Evolutionary conservation across 2,888 invertebrate species (phyloP).

Genomic region (Blastobasis adustella): DNA sequence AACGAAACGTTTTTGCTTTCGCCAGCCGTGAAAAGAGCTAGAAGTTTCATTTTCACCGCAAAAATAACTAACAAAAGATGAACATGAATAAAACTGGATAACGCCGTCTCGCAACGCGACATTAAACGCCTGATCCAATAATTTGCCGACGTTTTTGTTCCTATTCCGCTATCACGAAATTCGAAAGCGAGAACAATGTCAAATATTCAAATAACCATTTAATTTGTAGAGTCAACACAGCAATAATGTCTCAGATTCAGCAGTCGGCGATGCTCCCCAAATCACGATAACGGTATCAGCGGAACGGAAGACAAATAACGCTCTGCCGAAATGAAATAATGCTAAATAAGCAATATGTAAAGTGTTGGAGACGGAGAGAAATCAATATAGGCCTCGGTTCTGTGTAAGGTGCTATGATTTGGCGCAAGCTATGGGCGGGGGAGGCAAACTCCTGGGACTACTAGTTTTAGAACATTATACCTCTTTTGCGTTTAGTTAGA

Average conservation of each 20-base stretch:
- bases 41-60: constrained; percentile 22
- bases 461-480: no score
- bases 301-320: constrained; percentile 52
- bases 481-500: no score
- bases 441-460: no score
- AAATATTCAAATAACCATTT: neutral
- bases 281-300: constrained; percentile 42
- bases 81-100: neutral
- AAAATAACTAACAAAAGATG: neutral
- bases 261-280: constrained; percentile 8
- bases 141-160: neutral
- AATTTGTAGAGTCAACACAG: constrained; percentile 9
- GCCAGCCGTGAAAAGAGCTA: constrained; percentile 1
- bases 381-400: constrained; percentile 39
- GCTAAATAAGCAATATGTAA: constrained; percentile 70
- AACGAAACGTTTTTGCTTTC: constrained; percentile 20
- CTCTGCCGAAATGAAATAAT: constrained; percentile 55
- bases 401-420: constrained; percentile 9
- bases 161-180: neutral
- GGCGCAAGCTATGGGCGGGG: constrained; percentile 11
- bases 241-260: constrained; percentile 13
- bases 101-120: neutral
- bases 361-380: constrained; percentile 53
- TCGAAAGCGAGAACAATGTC: no score
- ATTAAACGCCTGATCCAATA: neutral